A percentile compares a stretch with the other conserved stretches of the same genome.
phyloP scores from a whole-genome alignment of 2,797 vertebrate species.

The Hozukius guyotensis region DNA sequence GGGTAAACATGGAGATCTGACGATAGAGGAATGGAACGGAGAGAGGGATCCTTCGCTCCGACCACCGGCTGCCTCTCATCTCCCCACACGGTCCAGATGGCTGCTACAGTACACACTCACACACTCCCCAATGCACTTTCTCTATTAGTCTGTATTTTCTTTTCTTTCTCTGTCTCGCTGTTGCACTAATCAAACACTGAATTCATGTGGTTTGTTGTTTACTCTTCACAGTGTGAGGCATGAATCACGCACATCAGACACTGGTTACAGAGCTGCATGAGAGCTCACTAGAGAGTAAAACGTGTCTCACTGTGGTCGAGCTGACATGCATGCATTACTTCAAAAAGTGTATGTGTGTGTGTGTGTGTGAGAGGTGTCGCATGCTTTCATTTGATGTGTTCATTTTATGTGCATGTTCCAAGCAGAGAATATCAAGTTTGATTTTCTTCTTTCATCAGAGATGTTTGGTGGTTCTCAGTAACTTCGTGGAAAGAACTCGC shows the following conservation, averaged over 20 bases:
- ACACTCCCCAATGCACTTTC: neutral
- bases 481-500: neutral
- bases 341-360: neutral
- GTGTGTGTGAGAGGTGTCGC: neutral
- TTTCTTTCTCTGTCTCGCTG: conserved; percentile 8
- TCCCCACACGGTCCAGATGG: conserved; percentile 63
- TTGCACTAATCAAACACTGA: conserved; percentile 56
- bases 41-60: conserved; percentile 52
- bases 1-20: conserved; percentile 72
- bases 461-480: neutral
- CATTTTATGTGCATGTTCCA: neutral
- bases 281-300: conserved; percentile 22
- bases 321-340: conserved; percentile 18
- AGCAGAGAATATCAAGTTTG: conserved; percentile 28
- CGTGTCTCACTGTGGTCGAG: neutral
- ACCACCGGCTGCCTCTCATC: conserved; percentile 59
- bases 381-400: neutral
- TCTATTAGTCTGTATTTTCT: conserved; percentile 11
- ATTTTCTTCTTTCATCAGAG: conserved; percentile 25
- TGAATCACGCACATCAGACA: conserved; percentile 47
- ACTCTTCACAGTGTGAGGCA: conserved; percentile 32
- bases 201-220: conserved; percentile 61
- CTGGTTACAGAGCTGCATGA: conserved; percentile 20
- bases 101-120: conserved; percentile 27
- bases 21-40: conserved; percentile 59